A percentile compares a stretch with the other conserved stretches of the same genome.
These are phyloP conservation scores for Pelecanus crispus DNA, from an alignment of 2,113 vertebrate species.

Conservation along the genomic window DNA sequence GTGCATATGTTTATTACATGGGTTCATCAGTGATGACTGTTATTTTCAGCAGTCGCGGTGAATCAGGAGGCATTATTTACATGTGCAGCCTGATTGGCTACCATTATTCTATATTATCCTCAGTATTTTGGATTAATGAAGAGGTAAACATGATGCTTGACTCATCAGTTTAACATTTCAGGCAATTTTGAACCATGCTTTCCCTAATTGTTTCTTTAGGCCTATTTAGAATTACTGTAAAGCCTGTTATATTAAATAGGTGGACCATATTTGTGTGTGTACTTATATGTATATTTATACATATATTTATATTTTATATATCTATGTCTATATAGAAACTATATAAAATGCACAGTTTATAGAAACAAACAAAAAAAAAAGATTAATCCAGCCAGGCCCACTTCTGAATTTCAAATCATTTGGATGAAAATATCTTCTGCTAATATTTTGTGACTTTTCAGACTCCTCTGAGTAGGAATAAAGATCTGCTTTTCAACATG, in stretches of 20 bases:
- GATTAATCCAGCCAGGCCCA: not conserved
- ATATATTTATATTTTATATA: not conserved
- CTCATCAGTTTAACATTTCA: not conserved
- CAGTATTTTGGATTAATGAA: not conserved
- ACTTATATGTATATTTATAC: not conserved
- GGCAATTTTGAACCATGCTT: not conserved
- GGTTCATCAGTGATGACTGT: not conserved
- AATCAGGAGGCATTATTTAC: not conserved
- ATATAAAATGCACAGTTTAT: not conserved
- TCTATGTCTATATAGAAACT: not conserved
- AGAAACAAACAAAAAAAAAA: not conserved
- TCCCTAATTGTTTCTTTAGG: not conserved
- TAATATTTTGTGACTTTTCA: not conserved
- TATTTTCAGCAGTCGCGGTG: not conserved
- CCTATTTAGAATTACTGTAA: not conserved
- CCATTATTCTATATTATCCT: not conserved
- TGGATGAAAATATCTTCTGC: not conserved
- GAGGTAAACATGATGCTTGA: not conserved
- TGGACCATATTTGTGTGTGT: not conserved
- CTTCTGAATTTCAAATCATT: not conserved
- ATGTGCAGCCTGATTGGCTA: not conserved
- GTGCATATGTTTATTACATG: not conserved
- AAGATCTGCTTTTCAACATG: not conserved
- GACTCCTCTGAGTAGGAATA: not conserved
- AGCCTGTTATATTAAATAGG: not conserved